These are phyloP conservation scores for Jacana jacana DNA, from an alignment of 2,113 vertebrate genomes.

Conservation along the genomic window DNA sequence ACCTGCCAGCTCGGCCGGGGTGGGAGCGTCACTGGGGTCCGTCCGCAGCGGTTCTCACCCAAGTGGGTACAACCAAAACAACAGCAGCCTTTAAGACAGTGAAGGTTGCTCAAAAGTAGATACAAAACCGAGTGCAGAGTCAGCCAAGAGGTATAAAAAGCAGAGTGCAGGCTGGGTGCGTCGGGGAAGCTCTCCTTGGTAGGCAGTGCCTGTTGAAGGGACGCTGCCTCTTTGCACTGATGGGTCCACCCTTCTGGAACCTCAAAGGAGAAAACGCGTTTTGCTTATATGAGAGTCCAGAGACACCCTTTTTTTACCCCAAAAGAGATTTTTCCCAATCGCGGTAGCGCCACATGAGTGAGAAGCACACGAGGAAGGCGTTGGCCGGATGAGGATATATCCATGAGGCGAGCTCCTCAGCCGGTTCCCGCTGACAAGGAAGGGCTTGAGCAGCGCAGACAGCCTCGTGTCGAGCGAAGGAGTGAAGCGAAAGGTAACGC, in stretches of 20 bases:
- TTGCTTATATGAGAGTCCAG: background rate
- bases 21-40: fast-evolving
- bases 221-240: background rate
- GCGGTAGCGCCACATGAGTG: fast-evolving
- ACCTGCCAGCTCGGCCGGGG: background rate
- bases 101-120: background rate
- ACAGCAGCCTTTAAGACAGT: background rate
- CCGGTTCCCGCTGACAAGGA: background rate
- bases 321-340: background rate
- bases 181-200: background rate
- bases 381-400: background rate
- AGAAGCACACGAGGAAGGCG: background rate
- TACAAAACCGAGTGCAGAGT: background rate
- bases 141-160: background rate
- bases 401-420: background rate
- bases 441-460: background rate
- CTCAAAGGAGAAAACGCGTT: background rate
- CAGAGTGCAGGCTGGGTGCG: fast-evolving
- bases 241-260: background rate
- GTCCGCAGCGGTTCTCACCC: fast-evolving
- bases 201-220: background rate
- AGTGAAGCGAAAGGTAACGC: background rate
- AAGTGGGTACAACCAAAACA: background rate
- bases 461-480: background rate
- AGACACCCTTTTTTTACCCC: background rate